These are phyloP conservation scores for Drosophila nr. perissopoda DNA, from an alignment of 2,888 invertebrate species.

Conservation along the genomic window DNA sequence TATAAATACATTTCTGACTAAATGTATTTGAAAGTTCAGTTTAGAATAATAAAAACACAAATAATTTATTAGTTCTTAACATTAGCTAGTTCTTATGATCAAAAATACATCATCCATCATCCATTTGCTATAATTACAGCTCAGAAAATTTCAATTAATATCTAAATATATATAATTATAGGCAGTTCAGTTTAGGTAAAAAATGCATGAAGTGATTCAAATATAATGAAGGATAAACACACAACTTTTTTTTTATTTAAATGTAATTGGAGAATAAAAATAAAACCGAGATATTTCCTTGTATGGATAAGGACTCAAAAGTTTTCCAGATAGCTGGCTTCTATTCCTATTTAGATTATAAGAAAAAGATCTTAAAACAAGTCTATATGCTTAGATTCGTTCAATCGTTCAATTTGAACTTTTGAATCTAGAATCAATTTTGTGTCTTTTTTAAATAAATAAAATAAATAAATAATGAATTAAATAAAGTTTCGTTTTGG, in stretches of 20 bases:
- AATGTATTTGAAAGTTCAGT: not conserved
- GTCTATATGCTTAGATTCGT: not conserved
- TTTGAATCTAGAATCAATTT: not conserved
- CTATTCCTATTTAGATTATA: not conserved
- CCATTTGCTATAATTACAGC: not conserved
- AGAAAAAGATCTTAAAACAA: not conserved
- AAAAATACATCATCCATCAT: not conserved
- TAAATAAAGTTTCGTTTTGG: not conserved
- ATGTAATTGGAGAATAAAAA: not conserved
- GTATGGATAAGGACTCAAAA: not conserved
- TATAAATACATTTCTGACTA: not conserved
- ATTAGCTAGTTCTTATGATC: not conserved
- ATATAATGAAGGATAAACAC: not conserved
- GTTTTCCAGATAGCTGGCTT: fast-evolving
- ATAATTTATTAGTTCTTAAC: not conserved
- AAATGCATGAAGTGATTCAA: not conserved
- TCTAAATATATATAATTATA: not conserved
- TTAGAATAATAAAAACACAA: not conserved
- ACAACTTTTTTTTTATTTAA: not conserved
- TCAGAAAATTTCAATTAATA: no score
- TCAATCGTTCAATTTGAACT: not conserved
- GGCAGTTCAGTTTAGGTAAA: not conserved
- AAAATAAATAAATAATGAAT: no score
- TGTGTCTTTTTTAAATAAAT: not conserved
- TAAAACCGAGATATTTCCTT: not conserved